These are phyloP conservation scores for Chionomys nivalis DNA, from an alignment of 2,113 vertebrate genomes.

Conservation along the genomic window DNA sequence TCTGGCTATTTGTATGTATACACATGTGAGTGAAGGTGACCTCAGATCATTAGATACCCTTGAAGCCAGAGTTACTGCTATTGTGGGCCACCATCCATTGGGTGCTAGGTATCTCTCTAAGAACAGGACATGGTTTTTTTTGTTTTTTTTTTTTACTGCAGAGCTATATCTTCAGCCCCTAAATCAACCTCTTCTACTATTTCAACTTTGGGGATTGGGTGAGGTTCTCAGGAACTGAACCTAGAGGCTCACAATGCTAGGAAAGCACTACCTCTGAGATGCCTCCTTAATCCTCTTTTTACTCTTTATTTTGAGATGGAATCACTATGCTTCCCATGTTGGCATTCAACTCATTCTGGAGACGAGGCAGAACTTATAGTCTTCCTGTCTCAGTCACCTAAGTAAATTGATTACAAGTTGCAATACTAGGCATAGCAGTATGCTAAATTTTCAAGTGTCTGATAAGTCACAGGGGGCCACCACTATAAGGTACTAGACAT, in stretches of 20 bases:
- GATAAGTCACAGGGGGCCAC: neutral
- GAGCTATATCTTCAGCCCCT: neutral
- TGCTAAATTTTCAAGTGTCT: neutral
- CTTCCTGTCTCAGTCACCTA: no score
- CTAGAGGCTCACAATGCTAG: neutral
- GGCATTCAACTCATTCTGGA: neutral
- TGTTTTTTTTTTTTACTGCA: no score
- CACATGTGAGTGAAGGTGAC: no score
- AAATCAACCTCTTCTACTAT: neutral
- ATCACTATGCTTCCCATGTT: neutral
- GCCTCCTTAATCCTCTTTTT: no score
- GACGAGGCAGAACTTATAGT: neutral
- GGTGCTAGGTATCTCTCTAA: neutral
- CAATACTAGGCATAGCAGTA: neutral
- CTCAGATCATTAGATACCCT: neutral
- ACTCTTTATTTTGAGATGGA: neutral
- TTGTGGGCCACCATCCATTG: neutral
- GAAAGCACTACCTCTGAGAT: neutral
- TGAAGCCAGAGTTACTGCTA: neutral
- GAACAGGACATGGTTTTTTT: no score
- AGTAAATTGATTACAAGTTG: neutral
- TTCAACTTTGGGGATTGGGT: neutral
- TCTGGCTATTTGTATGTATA: neutral
- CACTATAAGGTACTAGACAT: neutral
- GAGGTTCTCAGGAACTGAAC: neutral